Conservation (phyloP, 2,797 vertebrate genomes). For the Sebastes minor region DNA sequence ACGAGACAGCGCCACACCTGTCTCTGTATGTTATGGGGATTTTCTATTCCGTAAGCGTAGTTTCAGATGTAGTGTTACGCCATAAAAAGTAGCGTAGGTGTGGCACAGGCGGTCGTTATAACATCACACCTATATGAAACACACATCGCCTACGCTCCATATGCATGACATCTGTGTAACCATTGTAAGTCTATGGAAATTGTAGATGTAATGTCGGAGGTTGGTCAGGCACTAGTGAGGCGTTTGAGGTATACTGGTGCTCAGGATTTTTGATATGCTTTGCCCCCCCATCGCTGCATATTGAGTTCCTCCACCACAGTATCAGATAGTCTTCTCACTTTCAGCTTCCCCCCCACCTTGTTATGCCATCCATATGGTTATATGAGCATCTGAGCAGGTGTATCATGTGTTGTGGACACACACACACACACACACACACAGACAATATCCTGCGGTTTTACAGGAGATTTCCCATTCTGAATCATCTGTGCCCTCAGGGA, state of each 20-base stretch:
- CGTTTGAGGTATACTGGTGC: background rate
- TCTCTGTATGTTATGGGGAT: background rate
- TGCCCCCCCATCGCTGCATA: background rate
- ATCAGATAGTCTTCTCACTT: slow-evolving; percentile 6
- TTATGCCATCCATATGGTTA: slow-evolving; percentile 16
- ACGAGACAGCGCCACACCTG: background rate
- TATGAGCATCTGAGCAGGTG: slow-evolving; percentile 17
- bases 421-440: slow-evolving; percentile 12
- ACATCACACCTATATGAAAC: background rate
- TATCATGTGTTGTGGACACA: background rate
- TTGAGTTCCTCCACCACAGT: slow-evolving; percentile 12
- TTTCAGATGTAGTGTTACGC: background rate
- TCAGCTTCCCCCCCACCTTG: background rate
- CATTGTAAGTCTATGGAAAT: background rate
- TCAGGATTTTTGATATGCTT: background rate
- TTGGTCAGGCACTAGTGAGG: background rate
- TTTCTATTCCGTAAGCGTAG: background rate
- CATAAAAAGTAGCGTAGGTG: no score
- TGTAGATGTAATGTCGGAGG: background rate
- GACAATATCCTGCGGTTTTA: slow-evolving; percentile 5
- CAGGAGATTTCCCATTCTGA: slow-evolving; percentile 20
- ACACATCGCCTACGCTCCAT: no score
- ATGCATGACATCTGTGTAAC: no score
- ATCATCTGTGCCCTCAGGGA: slow-evolving; percentile 18
- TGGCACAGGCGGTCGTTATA: background rate